Conservation (phyloP, 2,797 vertebrate genomes). For the Champsocephalus esox region DNA sequence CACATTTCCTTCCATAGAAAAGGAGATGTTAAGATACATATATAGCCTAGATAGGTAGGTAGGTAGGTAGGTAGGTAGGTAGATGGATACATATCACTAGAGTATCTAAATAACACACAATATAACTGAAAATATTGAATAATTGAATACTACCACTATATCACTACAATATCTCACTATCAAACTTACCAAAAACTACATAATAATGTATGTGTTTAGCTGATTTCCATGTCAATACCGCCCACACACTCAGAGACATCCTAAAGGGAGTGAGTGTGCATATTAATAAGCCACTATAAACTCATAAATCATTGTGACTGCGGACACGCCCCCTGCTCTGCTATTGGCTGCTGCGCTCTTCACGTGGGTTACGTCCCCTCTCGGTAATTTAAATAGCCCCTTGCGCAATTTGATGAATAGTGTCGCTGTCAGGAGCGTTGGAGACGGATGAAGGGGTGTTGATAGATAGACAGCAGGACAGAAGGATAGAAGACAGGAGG, state of each 20-base stretch:
- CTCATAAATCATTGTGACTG: slow-evolving; percentile 79
- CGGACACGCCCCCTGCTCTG: slow-evolving; percentile 64
- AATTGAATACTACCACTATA: too few relatives aligned
- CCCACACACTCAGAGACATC: background rate
- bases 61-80: too few relatives aligned
- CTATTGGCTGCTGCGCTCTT: slow-evolving; percentile 69
- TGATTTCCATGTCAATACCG: slow-evolving; percentile 10
- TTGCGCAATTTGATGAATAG: slow-evolving; percentile 74
- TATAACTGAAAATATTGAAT: too few relatives aligned
- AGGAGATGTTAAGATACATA: too few relatives aligned
- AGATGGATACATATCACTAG: too few relatives aligned
- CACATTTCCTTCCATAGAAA: too few relatives aligned
- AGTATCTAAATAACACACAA: too few relatives aligned
- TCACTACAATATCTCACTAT: too few relatives aligned
- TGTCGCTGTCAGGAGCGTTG: slow-evolving; percentile 65
- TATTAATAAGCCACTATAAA: slow-evolving; percentile 65
- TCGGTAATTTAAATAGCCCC: slow-evolving; percentile 72
- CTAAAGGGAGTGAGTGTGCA: slow-evolving; percentile 39
- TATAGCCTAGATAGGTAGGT: too few relatives aligned
- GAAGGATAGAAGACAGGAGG: background rate
- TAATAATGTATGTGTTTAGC: slow-evolving; percentile 1
- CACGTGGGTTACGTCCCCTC: slow-evolving; percentile 50
- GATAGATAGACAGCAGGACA: slow-evolving; percentile 24
- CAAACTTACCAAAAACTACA: background rate
- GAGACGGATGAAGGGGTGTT: slow-evolving; percentile 1